These are phyloP conservation scores for Motacilla tschutschensis DNA, from an alignment of 2,113 vertebrate species.

Conservation along the genomic window DNA sequence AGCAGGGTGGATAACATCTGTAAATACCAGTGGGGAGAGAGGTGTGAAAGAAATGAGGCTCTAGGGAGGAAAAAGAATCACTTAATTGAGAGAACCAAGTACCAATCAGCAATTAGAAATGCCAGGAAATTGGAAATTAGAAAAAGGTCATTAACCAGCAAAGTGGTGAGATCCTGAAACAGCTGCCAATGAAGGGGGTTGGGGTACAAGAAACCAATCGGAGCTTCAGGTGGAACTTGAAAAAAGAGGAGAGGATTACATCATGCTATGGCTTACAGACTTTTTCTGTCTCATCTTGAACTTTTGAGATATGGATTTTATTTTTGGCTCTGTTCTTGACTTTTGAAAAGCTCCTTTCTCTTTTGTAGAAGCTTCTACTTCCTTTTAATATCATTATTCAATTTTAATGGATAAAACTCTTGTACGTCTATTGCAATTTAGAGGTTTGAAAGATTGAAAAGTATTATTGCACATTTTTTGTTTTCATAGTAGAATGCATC, in stretches of 20 bases:
- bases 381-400: not conserved
- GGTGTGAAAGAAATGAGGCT: not conserved
- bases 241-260: not conserved
- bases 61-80: not conserved
- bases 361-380: not conserved
- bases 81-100: slow-evolving; percentile 23
- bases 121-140: slow-evolving; percentile 28
- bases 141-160: not conserved
- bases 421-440: not conserved
- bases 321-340: not conserved
- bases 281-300: not conserved
- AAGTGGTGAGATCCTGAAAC: not conserved
- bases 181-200: not conserved
- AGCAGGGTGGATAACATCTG: not conserved
- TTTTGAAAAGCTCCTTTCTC: not conserved
- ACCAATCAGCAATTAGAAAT: slow-evolving; percentile 22
- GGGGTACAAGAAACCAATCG: not conserved
- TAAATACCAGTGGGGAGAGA: not conserved
- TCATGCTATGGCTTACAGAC: not conserved
- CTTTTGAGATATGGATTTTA: not conserved
- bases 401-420: not conserved
- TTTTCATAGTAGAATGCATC: not conserved
- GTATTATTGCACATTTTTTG: not conserved
- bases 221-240: not conserved
- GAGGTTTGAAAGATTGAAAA: not conserved